Base-by-base conservation (phyloP, 2,888 invertebrate species). In the Hydraecia micacea region DNA sequence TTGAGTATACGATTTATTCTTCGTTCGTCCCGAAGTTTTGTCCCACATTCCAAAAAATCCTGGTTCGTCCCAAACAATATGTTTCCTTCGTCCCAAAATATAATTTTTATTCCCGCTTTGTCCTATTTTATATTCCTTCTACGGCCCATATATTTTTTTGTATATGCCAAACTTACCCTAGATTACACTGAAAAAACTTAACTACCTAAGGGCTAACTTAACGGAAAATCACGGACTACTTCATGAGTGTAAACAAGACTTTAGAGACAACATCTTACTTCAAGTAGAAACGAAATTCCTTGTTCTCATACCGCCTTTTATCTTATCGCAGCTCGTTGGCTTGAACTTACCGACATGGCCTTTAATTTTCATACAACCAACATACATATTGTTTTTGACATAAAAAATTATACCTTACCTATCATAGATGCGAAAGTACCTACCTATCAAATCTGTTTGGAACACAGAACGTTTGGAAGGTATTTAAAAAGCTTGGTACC, bases 281-380 rank as follows among this genome's bases (percentile, higher is more conserved):
- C 36, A 66, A 71, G 21, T 78, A 68, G 63, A 75, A 62, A 75
- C 65, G 65, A 76, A 55, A 77, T 69, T 52, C 68, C 49, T 73
- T 28, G 68, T 75, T 68, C 58, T 46, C 36, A 36, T 66, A 36
- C 60, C 28, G 58, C 39, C 85, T 81, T 83, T 85, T 81, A 83
- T 83, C 72, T 85, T 81, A 81, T 73, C 72, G 15, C 75, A 58
- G 75, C 68, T 85, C 85, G 75, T 72, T 83, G 75, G 68, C 7
- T 73, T 76, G 28, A 73, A 65, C 65, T 73, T 79, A 73, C 60
- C 18, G 13, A 60, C 63, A 46, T 55, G 18, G 36, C 15, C 36
- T 69, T 83, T 32, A 55, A 52, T 65, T 78, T 83, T 49, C 63
- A 65, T 65, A 65, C 36, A 60, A 60, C 5, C 32, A 18, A 25